Percentiles rank a stretch among this genome's conserved stretches.
These are phyloP conservation scores for Clarias macrocephalus DNA, from an alignment of 2,113 vertebrate genomes.

Conservation along the genomic window DNA sequence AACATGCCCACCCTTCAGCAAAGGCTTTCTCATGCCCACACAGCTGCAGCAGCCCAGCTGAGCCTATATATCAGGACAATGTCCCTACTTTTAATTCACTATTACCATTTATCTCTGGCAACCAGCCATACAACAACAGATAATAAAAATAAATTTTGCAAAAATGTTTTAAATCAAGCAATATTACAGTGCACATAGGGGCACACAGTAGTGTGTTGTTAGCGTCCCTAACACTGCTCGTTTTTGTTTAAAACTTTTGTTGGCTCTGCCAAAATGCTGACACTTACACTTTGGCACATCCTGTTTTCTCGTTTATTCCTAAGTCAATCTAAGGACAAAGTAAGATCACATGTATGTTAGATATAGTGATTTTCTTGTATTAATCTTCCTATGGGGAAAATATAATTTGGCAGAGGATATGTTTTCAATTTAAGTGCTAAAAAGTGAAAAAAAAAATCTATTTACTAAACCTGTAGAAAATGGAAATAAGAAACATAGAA, in stretches of 20 bases:
- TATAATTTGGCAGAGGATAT: not conserved
- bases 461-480: not conserved
- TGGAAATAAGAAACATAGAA: too few relatives aligned
- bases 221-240: conserved; percentile 56
- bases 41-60: conserved; percentile 73
- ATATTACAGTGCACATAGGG: conserved; percentile 47
- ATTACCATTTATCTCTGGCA: conserved; percentile 36
- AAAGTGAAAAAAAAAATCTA: not conserved
- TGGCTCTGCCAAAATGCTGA: conserved; percentile 59
- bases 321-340: conserved; percentile 66
- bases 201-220: conserved; percentile 72
- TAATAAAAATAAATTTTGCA: conserved; percentile 47
- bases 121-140: conserved; percentile 43
- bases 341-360: conserved; percentile 65
- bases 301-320: conserved; percentile 70
- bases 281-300: conserved; percentile 69
- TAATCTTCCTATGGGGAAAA: conserved; percentile 39
- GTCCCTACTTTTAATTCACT: conserved; percentile 49
- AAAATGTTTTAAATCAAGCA: conserved; percentile 56
- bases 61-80: conserved; percentile 67
- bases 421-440: not conserved
- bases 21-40: conserved; percentile 58
- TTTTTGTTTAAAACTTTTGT: conserved; percentile 70
- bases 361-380: conserved; percentile 69
- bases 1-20: conserved; percentile 68